Conservation (phyloP, 2,888 invertebrate genomes). For the Zaprionus bogoriensis region DNA sequence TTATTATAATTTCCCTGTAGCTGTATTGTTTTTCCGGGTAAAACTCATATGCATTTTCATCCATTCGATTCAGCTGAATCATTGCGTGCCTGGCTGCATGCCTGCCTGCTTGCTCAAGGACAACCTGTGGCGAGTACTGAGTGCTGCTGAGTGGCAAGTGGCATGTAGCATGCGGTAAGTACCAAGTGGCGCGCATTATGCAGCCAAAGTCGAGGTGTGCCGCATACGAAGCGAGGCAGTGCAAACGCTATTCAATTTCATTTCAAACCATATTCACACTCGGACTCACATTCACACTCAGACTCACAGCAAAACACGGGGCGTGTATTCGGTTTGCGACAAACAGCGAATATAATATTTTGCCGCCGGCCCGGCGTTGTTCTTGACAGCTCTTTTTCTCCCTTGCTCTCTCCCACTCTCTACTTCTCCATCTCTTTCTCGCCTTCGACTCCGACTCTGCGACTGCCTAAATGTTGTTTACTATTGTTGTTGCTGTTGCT, state of each 20-base stretch:
- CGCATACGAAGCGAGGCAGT: neutral
- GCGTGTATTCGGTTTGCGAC: slow-evolving; percentile 19
- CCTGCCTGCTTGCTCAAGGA: slow-evolving; percentile 22
- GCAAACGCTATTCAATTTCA: slow-evolving; percentile 17
- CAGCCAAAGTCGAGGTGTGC: neutral
- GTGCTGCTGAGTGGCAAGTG: no score
- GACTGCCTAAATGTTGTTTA: slow-evolving; percentile 27
- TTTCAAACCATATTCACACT: slow-evolving; percentile 17
- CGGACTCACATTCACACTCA: slow-evolving; percentile 8
- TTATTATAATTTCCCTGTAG: no score
- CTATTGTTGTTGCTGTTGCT: slow-evolving; percentile 6
- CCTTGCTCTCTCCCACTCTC: neutral
- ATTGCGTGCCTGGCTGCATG: neutral
- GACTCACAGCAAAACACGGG: no score
- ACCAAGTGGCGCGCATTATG: neutral
- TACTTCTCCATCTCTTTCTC: neutral
- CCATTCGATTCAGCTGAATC: neutral
- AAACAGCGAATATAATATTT: slow-evolving; percentile 10
- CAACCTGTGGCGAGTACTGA: no score
- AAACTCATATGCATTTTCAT: neutral
- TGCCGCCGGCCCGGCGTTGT: slow-evolving; percentile 52
- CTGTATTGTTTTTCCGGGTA: neutral
- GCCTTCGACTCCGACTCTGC: neutral
- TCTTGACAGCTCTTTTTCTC: slow-evolving; percentile 37
- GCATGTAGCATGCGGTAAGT: slow-evolving; percentile 2